Evolutionary conservation across 2,113 vertebrate species (phyloP), one percentile per base, ranked within the genome.

Genomic region (Sceloporus tristichus): DNA sequence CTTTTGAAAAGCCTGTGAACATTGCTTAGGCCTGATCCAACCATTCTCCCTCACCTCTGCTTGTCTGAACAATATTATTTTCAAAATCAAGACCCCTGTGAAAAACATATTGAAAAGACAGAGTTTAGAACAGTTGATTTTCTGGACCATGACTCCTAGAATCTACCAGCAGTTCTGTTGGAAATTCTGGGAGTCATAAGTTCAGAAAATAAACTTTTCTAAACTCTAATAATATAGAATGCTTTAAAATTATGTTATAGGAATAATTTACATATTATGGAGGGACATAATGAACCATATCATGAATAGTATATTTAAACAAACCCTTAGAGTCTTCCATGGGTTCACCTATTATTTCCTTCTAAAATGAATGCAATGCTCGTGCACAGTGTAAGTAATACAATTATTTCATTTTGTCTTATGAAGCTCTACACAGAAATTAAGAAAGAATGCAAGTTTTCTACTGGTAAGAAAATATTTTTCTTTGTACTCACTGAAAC

Each of bases 401-500:
- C 59, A 62, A 34, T 11, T 25, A 73, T n/a, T 0, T 13, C 79
- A 53, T 75, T 89, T 74, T 29, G 77, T 92, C 25, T 3, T 90
- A 89, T 79, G 40, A 65, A 93, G 56, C 42, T 62, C 27, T 89
- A 66, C 79, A 73, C 75, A 56, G 0, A 80, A 87, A 84, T 80
- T 91, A 94, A 85, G 79, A 85, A 80, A 86, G 79, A 87, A 90
- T 11, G 25, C 40, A 53, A 87, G 54, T 84, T 34, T 91, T 84
- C 65, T 85, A 85, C 71, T 53, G 59, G 59, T 38, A 62, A 85
- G 11, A 29, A 77, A 76, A 68, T 48, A 68, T 68, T 65, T 81
- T 84, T 70, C 1, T 70, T 62, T 92, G 90, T 92, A 98, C 98
- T 99, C 97, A 99, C 98, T 91, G 98, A 98, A 81, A 99, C 97